phyloP scores from a whole-genome alignment of 2,888 invertebrate genomes.

The Strigamia maritima region DNA sequence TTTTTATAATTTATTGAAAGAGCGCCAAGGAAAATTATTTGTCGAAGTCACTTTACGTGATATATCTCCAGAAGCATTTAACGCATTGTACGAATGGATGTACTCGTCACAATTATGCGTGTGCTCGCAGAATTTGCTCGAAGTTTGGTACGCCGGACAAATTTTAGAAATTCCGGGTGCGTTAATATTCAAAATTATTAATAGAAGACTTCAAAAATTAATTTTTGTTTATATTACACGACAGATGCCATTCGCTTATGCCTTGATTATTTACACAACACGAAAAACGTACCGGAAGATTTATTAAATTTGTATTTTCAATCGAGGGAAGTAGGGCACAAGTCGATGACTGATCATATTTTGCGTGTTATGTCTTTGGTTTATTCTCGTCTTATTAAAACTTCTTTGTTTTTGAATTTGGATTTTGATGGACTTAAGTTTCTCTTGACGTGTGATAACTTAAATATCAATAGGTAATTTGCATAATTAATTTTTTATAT shows the following conservation, averaged over 20 bases:
- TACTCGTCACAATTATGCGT: constrained; percentile 41
- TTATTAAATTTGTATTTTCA: background rate
- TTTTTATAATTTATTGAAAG: constrained; percentile 28
- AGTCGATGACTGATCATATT: constrained; percentile 17
- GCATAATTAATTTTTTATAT: background rate
- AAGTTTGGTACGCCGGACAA: constrained; percentile 3
- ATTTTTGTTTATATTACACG: background rate
- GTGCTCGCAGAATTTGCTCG: background rate
- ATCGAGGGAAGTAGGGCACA: background rate
- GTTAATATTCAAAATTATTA: too few species aligned
- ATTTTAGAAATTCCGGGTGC: constrained; percentile 13
- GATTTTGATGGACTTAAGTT: background rate
- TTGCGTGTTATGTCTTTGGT: constrained; percentile 28
- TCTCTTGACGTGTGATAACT: constrained; percentile 26
- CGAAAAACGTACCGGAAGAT: background rate
- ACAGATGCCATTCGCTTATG: constrained; percentile 1
- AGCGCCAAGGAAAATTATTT: constrained; percentile 25
- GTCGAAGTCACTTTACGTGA: background rate
- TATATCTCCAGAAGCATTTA: constrained; percentile 42
- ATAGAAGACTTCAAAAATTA: too few species aligned
- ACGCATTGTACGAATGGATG: constrained; percentile 42
- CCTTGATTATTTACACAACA: constrained; percentile 28
- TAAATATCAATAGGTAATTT: constrained; percentile 12
- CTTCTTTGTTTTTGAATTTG: background rate
- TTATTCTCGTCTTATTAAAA: background rate